phyloP scores from a whole-genome alignment of 2,113 vertebrate genomes.

The Megaleporinus macrocephalus region DNA sequence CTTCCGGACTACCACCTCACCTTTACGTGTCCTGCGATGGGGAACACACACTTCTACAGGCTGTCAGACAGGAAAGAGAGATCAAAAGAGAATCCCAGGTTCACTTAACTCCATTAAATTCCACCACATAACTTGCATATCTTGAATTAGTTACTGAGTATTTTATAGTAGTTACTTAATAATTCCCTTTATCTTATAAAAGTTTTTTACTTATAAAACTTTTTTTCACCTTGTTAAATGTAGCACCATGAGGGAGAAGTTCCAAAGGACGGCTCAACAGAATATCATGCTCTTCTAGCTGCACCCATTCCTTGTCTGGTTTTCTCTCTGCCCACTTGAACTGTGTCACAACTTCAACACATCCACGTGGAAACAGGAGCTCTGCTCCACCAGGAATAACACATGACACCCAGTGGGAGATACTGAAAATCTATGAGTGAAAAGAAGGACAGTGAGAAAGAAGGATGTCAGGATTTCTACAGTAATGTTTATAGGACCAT shows the following conservation, averaged over 20 bases:
- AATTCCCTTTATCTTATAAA: too few relatives aligned
- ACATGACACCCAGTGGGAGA: conserved; percentile 76
- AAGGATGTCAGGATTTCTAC: too few relatives aligned
- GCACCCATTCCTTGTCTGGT: conserved; percentile 74
- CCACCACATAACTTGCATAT: conserved; percentile 45
- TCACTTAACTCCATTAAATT: not conserved
- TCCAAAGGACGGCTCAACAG: conserved; percentile 75
- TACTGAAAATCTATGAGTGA: conserved; percentile 73
- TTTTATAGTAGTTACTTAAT: too few relatives aligned
- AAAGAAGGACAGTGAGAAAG: conserved; percentile 4
- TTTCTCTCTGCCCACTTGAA: conserved; percentile 70
- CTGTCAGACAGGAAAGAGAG: conserved; percentile 69
- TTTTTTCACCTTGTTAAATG: conserved; percentile 74
- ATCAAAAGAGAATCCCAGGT: not conserved
- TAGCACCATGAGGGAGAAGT: conserved; percentile 76
- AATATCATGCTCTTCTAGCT: conserved; percentile 77
- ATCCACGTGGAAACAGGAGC: conserved; percentile 76
- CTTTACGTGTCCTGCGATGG: conserved; percentile 71
- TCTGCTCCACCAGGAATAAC: conserved; percentile 79
- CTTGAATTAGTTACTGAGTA: too few relatives aligned
- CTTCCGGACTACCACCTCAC: conserved; percentile 85
- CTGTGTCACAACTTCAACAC: conserved; percentile 59
- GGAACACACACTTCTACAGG: conserved; percentile 89
- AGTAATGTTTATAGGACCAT: too few relatives aligned
- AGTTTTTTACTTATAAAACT: too few relatives aligned